Conservation (phyloP, 2,797 vertebrate species). For the Esox masquinongy region DNA sequence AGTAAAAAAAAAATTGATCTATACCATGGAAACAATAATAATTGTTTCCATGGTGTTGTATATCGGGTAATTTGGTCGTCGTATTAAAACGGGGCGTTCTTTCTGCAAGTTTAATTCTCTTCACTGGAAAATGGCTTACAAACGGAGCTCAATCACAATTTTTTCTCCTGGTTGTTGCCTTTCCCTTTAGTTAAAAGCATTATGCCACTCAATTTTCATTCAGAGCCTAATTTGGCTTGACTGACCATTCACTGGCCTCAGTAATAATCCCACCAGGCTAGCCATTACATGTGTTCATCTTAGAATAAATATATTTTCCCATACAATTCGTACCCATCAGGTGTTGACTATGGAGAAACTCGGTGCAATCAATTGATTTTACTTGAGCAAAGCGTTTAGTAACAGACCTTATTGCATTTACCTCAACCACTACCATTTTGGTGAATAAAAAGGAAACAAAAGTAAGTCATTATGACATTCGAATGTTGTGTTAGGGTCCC, state of each 20-base stretch:
- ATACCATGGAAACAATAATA: too few relatives aligned
- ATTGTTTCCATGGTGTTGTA: not conserved
- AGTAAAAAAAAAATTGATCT: not conserved
- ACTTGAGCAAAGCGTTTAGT: not conserved
- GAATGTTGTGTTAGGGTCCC: too few relatives aligned
- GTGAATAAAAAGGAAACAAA: not conserved
- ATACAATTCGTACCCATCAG: conserved; percentile 16
- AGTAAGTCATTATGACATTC: too few relatives aligned
- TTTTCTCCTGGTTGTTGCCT: conserved; percentile 6
- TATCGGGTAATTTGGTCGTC: conserved; percentile 1
- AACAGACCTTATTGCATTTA: conserved; percentile 9
- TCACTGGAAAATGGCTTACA: not conserved
- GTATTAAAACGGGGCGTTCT: not conserved
- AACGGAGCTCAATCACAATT: conserved; percentile 8
- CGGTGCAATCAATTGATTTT: conserved; percentile 23
- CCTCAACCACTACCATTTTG: conserved; percentile 29
- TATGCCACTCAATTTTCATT: conserved; percentile 21
- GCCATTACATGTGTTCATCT: conserved; percentile 25
- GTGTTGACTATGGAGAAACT: conserved; percentile 17
- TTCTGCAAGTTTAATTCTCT: not conserved
- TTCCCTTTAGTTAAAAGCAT: conserved; percentile 14
- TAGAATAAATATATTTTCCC: conserved; percentile 36
- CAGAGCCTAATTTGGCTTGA: conserved; percentile 30
- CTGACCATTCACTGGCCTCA: conserved; percentile 23
- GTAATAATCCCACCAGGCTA: conserved; percentile 38